These are phyloP conservation scores for Ommatoiulus sabulosus DNA, from an alignment of 2,888 invertebrate species.

Conservation along the genomic window DNA sequence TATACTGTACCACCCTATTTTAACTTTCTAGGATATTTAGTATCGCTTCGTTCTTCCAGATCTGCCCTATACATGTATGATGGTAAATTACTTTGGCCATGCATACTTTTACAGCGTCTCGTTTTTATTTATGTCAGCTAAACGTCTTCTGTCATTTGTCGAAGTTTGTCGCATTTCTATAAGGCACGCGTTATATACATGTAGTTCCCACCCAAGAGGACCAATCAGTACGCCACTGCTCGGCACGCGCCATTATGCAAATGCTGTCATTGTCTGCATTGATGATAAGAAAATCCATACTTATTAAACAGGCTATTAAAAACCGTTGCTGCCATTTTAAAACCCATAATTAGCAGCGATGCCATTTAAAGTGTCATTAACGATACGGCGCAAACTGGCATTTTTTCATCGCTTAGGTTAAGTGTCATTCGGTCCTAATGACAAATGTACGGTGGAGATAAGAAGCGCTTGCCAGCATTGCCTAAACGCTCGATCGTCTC, in stretches of 20 bases:
- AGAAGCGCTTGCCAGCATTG: neutral
- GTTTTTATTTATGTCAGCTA: neutral
- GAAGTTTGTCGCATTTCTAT: neutral
- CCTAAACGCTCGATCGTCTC: neutral
- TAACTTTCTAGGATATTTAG: too few species aligned
- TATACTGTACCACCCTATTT: too few species aligned
- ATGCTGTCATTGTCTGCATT: conserved; percentile 8
- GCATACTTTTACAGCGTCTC: too few species aligned
- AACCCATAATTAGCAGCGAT: conserved; percentile 23
- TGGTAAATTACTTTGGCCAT: neutral
- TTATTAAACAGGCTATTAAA: conserved; percentile 47
- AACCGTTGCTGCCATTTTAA: conserved; percentile 10
- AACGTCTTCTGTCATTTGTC: neutral
- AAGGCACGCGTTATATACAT: neutral
- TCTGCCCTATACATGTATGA: neutral
- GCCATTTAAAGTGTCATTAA: conserved; percentile 4
- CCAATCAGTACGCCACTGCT: neutral
- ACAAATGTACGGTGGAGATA: conserved; percentile 1
- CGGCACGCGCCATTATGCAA: neutral
- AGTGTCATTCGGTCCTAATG: conserved; percentile 9
- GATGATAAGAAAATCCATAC: conserved; percentile 51
- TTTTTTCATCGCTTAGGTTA: neutral
- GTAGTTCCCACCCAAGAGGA: neutral
- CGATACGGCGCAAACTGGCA: conserved; percentile 12
- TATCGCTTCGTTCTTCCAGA: neutral